Percentiles rank a stretch among this genome's conserved stretches.
Evolutionary conservation across 2,113 vertebrate species (phyloP).

Genomic region (Ibidorhyncha struthersii): DNA sequence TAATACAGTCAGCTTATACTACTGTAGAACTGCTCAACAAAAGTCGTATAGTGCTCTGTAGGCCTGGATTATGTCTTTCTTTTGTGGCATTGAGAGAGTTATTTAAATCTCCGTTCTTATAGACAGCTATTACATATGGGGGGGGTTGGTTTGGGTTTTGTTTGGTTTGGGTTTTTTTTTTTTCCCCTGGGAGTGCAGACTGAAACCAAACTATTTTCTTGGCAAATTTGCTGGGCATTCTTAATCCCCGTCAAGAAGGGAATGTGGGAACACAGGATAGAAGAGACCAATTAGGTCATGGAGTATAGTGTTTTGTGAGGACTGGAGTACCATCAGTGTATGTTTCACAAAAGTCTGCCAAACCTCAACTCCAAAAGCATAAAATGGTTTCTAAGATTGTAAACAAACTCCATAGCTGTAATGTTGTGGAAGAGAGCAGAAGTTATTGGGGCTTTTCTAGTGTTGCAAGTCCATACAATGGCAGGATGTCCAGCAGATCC

Average conservation of each 20-base stretch:
- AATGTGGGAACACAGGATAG: background rate
- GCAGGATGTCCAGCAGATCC: background rate
- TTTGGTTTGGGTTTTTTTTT: background rate
- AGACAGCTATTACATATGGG: background rate
- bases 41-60: background rate
- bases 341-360: background rate
- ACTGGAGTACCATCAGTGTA: background rate
- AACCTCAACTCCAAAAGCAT: background rate
- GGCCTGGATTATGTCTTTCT: background rate
- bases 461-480: background rate
- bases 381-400: background rate
- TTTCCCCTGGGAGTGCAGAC: background rate
- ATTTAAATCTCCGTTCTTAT: background rate
- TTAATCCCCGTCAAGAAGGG: background rate
- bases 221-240: background rate
- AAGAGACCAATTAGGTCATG: background rate
- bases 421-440: background rate
- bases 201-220: background rate
- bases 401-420: background rate
- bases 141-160: background rate
- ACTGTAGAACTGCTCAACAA: background rate
- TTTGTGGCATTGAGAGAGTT: background rate
- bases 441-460: background rate
- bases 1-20: background rate
- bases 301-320: background rate